Evolutionary conservation across 2,113 vertebrate genomes (phyloP).

Genomic region (Ciconia maguari): DNA sequence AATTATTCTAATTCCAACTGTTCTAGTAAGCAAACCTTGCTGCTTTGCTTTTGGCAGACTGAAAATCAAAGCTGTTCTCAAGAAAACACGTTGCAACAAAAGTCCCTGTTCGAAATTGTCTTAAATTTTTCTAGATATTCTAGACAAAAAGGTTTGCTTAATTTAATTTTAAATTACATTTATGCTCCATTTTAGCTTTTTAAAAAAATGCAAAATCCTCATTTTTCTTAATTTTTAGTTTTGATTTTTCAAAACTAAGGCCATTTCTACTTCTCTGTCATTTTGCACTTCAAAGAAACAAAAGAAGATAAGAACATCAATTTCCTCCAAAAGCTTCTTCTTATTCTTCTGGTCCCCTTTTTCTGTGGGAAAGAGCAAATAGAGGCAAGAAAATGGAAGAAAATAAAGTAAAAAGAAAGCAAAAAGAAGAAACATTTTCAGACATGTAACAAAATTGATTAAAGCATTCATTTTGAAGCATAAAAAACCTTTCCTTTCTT

Average conservation of each 20-base stretch:
- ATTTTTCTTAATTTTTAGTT: background rate
- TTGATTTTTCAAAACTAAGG: background rate
- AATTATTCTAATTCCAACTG: background rate
- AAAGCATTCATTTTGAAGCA: background rate
- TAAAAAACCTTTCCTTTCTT: rapidly evolving
- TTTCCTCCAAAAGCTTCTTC: background rate
- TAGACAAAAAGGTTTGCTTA: background rate
- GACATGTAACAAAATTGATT: background rate
- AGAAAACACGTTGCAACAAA: background rate
- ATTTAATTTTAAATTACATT: background rate
- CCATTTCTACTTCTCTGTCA: background rate
- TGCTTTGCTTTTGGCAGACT: background rate
- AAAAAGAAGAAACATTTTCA: background rate
- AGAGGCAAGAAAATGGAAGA: background rate
- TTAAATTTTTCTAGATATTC: background rate
- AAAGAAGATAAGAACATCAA: background rate
- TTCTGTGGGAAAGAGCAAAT: background rate
- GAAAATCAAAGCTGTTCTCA: background rate
- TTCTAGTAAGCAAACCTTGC: background rate
- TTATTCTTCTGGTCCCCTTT: background rate
- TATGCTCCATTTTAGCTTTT: background rate
- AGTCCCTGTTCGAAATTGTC: background rate
- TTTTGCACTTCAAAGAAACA: background rate
- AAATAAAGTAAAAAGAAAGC: background rate
- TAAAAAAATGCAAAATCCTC: background rate